Percentiles rank a stretch among this genome's conserved stretches.
These are phyloP conservation scores for Seriola quinqueradiata DNA, from an alignment of 2,113 vertebrate genomes.

Conservation along the genomic window DNA sequence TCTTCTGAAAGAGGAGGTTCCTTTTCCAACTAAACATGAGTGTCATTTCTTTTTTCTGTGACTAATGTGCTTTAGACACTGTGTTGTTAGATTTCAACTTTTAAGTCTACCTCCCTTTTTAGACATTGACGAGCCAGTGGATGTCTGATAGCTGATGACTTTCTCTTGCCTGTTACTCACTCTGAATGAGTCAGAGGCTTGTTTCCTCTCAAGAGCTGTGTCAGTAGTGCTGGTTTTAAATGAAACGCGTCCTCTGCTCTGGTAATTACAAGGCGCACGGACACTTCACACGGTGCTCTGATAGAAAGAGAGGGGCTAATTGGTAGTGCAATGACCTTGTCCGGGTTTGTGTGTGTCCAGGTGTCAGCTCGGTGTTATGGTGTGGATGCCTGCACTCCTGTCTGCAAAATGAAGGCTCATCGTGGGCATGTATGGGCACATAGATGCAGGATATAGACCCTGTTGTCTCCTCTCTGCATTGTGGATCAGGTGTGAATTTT, in stretches of 20 bases:
- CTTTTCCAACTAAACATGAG: conserved; percentile 17
- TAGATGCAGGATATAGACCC: neutral
- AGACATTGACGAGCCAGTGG: neutral
- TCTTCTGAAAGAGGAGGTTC: conserved; percentile 13
- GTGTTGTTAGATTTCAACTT: conserved; percentile 7
- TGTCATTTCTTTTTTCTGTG: neutral
- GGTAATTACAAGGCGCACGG: conserved; percentile 60
- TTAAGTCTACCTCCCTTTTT: conserved; percentile 7
- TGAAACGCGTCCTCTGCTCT: conserved; percentile 51
- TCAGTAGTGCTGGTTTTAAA: conserved; percentile 40
- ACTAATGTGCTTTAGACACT: neutral
- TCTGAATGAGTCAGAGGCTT: conserved; percentile 43
- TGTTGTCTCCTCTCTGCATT: conserved; percentile 7
- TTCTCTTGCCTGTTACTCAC: conserved; percentile 24
- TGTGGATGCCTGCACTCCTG: neutral
- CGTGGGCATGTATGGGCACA: conserved; percentile 2
- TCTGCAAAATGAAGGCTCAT: conserved; percentile 1
- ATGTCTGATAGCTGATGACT: conserved; percentile 43
- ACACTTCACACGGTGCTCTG: conserved; percentile 42
- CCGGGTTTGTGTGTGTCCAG: conserved; percentile 36
- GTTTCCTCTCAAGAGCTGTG: conserved; percentile 35
- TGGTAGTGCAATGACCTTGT: conserved; percentile 37
- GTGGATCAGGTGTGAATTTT: conserved; percentile 52
- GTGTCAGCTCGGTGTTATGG: conserved; percentile 33
- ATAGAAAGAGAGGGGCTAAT: conserved; percentile 51